Percentiles rank a stretch among this genome's conserved stretches.
Conservation (phyloP, 2,888 invertebrate genomes). For the Cecidostiba fungosa region DNA sequence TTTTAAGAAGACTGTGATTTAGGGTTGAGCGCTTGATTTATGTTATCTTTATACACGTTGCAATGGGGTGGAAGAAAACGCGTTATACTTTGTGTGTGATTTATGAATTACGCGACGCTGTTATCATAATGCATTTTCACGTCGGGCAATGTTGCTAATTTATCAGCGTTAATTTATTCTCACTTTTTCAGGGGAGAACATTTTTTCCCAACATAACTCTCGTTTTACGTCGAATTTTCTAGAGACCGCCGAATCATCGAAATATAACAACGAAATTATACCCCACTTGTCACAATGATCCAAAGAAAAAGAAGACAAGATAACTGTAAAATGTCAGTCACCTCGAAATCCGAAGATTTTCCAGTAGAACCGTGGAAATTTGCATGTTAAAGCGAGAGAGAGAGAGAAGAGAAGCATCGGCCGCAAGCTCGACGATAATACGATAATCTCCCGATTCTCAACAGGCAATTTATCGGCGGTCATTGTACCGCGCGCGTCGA, state of each 20-base stretch:
- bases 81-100: not conserved
- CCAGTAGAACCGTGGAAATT: not conserved
- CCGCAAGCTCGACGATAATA: constrained; percentile 20
- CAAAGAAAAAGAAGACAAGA: too few relatives aligned
- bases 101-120: not conserved
- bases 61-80: not conserved
- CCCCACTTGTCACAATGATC: too few relatives aligned
- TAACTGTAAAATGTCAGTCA: too few relatives aligned
- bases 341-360: too few relatives aligned
- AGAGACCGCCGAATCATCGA: too few relatives aligned
- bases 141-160: not conserved
- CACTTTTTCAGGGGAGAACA: not conserved
- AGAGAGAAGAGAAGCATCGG: too few relatives aligned
- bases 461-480: constrained; percentile 53
- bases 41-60: not conserved
- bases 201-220: too few relatives aligned
- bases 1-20: not conserved
- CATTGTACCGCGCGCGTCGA: constrained; percentile 29
- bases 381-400: constrained; percentile 7
- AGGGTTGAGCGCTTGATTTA: not conserved
- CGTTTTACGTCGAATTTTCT: too few relatives aligned
- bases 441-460: constrained; percentile 50
- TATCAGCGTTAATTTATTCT: not conserved
- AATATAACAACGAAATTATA: too few relatives aligned
- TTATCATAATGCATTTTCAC: not conserved